Percentiles rank a stretch among this genome's conserved stretches.
Evolutionary conservation across 2,888 invertebrate species (phyloP).

Genomic region (Microdon myrmicae): DNA sequence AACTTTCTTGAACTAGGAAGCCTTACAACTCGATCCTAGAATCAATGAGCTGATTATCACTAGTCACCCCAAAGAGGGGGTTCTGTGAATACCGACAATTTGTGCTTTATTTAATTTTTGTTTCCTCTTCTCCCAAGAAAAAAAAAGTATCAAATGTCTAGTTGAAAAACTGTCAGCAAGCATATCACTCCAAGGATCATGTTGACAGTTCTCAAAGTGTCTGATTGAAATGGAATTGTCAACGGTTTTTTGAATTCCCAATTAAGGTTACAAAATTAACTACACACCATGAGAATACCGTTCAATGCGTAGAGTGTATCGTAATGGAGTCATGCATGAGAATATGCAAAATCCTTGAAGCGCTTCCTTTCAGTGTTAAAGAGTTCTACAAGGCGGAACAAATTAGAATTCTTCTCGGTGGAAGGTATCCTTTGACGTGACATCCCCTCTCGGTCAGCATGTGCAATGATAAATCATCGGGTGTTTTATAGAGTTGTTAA

Average conservation of each 20-base stretch:
- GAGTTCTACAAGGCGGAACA: slow-evolving; percentile 49
- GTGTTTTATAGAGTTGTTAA: slow-evolving; percentile 44
- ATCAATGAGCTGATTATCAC: slow-evolving; percentile 22
- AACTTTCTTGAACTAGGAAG: slow-evolving; percentile 23
- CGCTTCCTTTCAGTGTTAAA: slow-evolving; percentile 24
- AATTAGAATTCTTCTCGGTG: slow-evolving; percentile 37
- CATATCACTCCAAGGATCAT: slow-evolving; percentile 24
- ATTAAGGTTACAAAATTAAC: slow-evolving; percentile 34
- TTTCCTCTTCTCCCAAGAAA: no score
- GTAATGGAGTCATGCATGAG: background rate
- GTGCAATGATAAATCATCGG: slow-evolving; percentile 39
- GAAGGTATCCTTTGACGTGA: slow-evolving; percentile 31
- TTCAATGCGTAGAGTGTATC: slow-evolving; percentile 1
- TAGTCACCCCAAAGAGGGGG: slow-evolving; percentile 30
- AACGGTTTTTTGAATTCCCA: slow-evolving; percentile 37
- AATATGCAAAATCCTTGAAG: slow-evolving; percentile 1
- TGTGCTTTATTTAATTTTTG: slow-evolving; percentile 7
- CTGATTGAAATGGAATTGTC: slow-evolving; percentile 46
- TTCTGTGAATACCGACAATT: slow-evolving; percentile 35
- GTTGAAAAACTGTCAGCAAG: slow-evolving; percentile 49
- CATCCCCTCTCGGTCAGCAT: slow-evolving; percentile 18
- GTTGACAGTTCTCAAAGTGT: slow-evolving; percentile 32
- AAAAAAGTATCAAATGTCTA: slow-evolving; percentile 49
- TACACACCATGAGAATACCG: slow-evolving; percentile 26
- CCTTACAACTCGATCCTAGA: slow-evolving; percentile 39